Conservation (phyloP, 2,888 invertebrate species). For the Petrolisthes manimaculis region DNA sequence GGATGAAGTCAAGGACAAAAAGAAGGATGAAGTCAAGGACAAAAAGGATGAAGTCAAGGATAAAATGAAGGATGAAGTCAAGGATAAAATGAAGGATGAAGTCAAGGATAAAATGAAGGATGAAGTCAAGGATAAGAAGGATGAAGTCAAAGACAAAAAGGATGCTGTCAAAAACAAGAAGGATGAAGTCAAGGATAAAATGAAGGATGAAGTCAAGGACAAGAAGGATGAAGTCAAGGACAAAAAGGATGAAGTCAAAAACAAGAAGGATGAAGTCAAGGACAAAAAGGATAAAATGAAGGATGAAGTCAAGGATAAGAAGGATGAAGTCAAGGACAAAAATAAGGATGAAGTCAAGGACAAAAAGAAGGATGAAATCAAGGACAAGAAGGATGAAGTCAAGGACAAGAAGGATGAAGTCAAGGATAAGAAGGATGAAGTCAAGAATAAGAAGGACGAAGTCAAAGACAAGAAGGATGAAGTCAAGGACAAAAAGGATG, state of each 20-base stretch:
- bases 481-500: neutral
- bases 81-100: neutral
- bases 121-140: neutral
- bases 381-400: neutral
- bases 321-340: neutral
- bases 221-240: neutral
- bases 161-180: conserved; percentile 60
- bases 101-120: neutral
- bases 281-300: neutral
- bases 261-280: neutral
- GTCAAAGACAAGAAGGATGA: neutral
- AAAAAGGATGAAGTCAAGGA: neutral
- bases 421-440: neutral
- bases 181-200: neutral
- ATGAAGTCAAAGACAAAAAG: conserved; percentile 64
- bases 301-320: neutral
- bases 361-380: neutral
- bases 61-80: neutral
- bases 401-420: too few species aligned
- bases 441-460: neutral
- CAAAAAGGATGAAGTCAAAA: conserved; percentile 2
- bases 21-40: neutral
- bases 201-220: neutral
- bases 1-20: conserved; percentile 3
- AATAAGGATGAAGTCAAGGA: neutral